A percentile compares a stretch with the other conserved stretches of the same genome.
These are phyloP conservation scores for Neodontobutis hainanensis DNA, from an alignment of 2,113 vertebrate species.

Conservation along the genomic window DNA sequence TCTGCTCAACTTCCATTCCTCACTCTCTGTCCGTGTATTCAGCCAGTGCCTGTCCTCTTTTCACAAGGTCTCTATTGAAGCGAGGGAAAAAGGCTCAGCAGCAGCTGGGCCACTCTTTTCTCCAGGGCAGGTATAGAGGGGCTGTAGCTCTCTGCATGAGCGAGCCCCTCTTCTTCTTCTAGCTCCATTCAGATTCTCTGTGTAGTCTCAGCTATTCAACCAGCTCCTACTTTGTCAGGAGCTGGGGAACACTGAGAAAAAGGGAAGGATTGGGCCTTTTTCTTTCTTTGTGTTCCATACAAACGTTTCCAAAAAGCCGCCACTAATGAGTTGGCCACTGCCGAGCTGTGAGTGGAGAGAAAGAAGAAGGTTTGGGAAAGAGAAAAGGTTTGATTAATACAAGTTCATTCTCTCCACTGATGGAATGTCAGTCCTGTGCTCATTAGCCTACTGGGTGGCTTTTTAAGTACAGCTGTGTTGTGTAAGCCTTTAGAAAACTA, in stretches of 20 bases:
- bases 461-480: slow-evolving; percentile 23
- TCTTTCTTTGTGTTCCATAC: slow-evolving; percentile 69
- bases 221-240: slow-evolving; percentile 70
- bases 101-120: slow-evolving; percentile 77
- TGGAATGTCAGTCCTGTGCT: slow-evolving; percentile 53
- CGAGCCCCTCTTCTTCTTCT: slow-evolving; percentile 62
- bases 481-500: slow-evolving; percentile 28
- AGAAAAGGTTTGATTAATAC: slow-evolving; percentile 72
- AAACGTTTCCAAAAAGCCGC: slow-evolving; percentile 63
- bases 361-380: slow-evolving; percentile 60
- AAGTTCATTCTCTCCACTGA: slow-evolving; percentile 48
- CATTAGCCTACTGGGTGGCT: slow-evolving; percentile 48
- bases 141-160: slow-evolving; percentile 74
- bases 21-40: slow-evolving; percentile 60
- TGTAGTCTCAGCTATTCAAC: slow-evolving; percentile 68
- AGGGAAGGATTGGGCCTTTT: slow-evolving; percentile 63
- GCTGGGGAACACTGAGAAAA: slow-evolving; percentile 52
- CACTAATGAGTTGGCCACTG: slow-evolving; percentile 67
- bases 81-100: slow-evolving; percentile 71
- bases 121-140: slow-evolving; percentile 70
- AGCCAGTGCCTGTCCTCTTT: slow-evolving; percentile 65
- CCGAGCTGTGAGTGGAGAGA: slow-evolving; percentile 38
- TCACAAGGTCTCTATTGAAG: slow-evolving; percentile 76
- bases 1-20: slow-evolving; percentile 58
- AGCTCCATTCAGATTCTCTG: slow-evolving; percentile 59